Evolutionary conservation across 2,113 vertebrate genomes (phyloP), one percentile per base, ranked within the genome.

Genomic region (Herpetotheres cachinnans): DNA sequence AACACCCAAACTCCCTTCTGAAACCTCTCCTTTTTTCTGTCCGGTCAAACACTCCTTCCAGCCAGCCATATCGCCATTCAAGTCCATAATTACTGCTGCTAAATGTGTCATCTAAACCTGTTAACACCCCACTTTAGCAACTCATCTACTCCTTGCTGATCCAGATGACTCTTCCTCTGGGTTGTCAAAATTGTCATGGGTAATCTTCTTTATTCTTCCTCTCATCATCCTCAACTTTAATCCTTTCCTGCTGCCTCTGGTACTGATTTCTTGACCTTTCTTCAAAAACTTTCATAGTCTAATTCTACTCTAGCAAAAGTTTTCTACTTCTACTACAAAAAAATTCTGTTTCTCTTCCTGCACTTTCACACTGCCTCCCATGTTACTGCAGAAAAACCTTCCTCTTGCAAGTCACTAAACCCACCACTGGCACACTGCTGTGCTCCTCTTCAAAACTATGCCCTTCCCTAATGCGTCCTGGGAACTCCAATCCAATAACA

Each of bases 391-490:
- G n/a, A 67, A 85, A 85, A 85, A 49, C 3, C n/a, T 72, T 88
- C 42, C 13, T 63, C 42, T 67, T 58, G 38, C 56, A 79, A 67
- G n/a, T 63, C 38, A 42, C 36, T 34, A 69, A 86, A 55, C 13
- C 16, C 67, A 46, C 32, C 7, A 25, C 20, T 16, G 10, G 32
- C 61, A 22, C 21, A 24, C 10, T 34, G 18, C 36, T 4, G 50
- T 47, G 25, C 8, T 69, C 19, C 34, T 58, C 50, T 47, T 50
- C 14, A 49, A 58, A 66, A 74, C 9, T 7, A 24, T 8, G 6
- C 5, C 0, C 0, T 58, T 90, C 36, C 21, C 34, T 30, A 62
- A 20, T 0, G 0, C 27, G 17, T 16, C n/a, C 47, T 38, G 16
- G 4, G 29, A 63, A 55, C n/a, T 82, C 26, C 25, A 54, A 16